Evolutionary conservation across 2,888 invertebrate genomes (phyloP).

Genomic region (Drosophila kambysellisi): DNA sequence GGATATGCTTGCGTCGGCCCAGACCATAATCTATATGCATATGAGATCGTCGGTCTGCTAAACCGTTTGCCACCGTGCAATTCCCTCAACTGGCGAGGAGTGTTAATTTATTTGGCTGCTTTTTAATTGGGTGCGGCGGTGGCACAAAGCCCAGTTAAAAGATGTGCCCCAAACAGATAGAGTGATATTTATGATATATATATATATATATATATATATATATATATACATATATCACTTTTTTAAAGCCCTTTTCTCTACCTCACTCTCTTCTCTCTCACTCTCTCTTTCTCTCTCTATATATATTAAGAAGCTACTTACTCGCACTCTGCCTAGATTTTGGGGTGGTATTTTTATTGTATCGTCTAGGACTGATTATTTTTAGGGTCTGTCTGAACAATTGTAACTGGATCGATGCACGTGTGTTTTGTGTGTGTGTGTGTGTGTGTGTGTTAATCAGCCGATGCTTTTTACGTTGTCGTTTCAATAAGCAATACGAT

Average conservation of each 20-base stretch:
- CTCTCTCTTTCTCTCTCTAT: neutral
- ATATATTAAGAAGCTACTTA: neutral
- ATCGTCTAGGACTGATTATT: neutral
- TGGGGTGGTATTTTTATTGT: slow-evolving; percentile 15
- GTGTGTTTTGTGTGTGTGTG: neutral
- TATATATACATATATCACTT: neutral
- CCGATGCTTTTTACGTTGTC: slow-evolving; percentile 34
- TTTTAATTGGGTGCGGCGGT: slow-evolving; percentile 47
- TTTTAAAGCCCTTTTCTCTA: neutral
- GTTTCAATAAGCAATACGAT: slow-evolving; percentile 28
- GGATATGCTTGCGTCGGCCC: slow-evolving; percentile 10
- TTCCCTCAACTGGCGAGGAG: neutral
- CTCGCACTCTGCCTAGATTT: neutral
- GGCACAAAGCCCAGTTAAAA: neutral
- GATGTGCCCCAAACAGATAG: neutral
- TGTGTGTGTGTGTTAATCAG: slow-evolving; percentile 36
- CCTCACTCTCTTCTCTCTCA: neutral
- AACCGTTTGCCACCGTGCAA: slow-evolving; percentile 22
- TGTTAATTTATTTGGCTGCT: slow-evolving; percentile 53
- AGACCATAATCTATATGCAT: slow-evolving; percentile 39
- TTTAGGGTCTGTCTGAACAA: neutral
- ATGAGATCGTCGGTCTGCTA: slow-evolving; percentile 24
- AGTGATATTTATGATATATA: neutral
- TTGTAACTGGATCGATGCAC: slow-evolving; percentile 19
- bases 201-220: no score